These are phyloP conservation scores for Diuraphis noxia DNA, from an alignment of 1,140 invertebrate species.

Conservation along the genomic window DNA sequence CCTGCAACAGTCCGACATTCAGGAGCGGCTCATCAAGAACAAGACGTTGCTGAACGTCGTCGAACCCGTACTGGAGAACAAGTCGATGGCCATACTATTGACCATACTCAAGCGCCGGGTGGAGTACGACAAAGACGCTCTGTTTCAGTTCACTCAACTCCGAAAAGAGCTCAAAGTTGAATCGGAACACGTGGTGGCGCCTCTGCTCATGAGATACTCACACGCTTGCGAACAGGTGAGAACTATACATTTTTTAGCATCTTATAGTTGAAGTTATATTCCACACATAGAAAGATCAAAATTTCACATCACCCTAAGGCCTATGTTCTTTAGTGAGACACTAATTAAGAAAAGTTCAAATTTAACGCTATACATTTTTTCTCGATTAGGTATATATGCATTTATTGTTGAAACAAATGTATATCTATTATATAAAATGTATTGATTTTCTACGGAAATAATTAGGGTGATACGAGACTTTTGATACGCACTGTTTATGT, in stretches of 20 bases:
- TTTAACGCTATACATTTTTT: too few relatives aligned
- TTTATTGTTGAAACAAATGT: too few relatives aligned
- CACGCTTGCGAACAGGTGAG: conserved; percentile 73
- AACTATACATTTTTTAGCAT: background rate
- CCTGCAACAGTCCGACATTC: conserved; percentile 77
- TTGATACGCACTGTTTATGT: background rate
- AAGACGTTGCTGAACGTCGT: conserved; percentile 84
- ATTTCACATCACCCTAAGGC: too few relatives aligned
- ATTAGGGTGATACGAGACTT: too few relatives aligned
- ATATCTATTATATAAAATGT: too few relatives aligned
- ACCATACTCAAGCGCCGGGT: conserved; percentile 68
- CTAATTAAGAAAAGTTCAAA: too few relatives aligned
- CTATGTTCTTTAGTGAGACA: too few relatives aligned
- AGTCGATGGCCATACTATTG: conserved; percentile 65
- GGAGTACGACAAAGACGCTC: conserved; percentile 72
- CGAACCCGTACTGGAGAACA: conserved; percentile 68
- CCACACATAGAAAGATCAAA: background rate
- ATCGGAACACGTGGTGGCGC: conserved; percentile 69
- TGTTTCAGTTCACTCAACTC: conserved; percentile 73
- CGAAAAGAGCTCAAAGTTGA: conserved; percentile 67
- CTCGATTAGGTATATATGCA: too few relatives aligned
- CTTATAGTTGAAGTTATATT: background rate
- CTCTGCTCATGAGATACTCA: conserved; percentile 80
- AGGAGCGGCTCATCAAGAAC: conserved; percentile 88
- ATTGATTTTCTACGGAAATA: too few relatives aligned